Conservation (phyloP, 2,113 vertebrate species). For the Neopipo cinnamomea region DNA sequence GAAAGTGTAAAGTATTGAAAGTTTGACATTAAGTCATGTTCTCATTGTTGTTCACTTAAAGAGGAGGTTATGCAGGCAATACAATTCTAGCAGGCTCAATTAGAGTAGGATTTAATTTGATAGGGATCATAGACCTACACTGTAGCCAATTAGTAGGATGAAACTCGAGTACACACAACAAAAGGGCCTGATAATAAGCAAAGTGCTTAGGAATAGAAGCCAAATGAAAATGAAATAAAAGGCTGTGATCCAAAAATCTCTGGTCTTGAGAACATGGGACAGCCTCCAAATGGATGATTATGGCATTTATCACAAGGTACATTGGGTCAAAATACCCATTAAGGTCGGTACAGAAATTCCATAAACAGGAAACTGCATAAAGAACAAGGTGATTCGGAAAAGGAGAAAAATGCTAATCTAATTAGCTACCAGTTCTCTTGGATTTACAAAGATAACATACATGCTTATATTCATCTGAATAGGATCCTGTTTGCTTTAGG, state of each 20-base stretch:
- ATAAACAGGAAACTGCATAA: slow-evolving; percentile 25
- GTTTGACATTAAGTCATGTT: neutral
- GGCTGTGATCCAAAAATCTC: slow-evolving; percentile 52
- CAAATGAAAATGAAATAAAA: slow-evolving; percentile 68
- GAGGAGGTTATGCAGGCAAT: slow-evolving; percentile 1
- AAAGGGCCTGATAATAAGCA: slow-evolving; percentile 52
- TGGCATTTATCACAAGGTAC: slow-evolving; percentile 43
- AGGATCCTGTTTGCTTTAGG: neutral
- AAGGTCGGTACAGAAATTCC: slow-evolving; percentile 18
- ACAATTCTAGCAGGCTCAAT: neutral
- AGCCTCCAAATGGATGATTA: slow-evolving; percentile 52
- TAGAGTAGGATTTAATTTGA: slow-evolving; percentile 57
- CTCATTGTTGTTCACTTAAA: neutral
- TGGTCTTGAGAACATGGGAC: slow-evolving; percentile 34
- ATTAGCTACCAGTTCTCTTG: neutral
- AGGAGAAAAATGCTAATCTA: neutral
- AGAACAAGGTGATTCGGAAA: neutral
- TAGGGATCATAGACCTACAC: slow-evolving; percentile 53
- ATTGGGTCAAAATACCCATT: slow-evolving; percentile 40
- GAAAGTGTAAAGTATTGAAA: neutral
- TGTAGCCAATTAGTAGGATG: slow-evolving; percentile 52
- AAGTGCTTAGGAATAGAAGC: slow-evolving; percentile 58
- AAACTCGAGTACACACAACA: slow-evolving; percentile 39
- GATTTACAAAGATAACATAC: neutral
- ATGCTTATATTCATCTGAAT: neutral